Evolutionary conservation across 2,113 vertebrate genomes (phyloP).

Genomic region (Rhipidura dahli): DNA sequence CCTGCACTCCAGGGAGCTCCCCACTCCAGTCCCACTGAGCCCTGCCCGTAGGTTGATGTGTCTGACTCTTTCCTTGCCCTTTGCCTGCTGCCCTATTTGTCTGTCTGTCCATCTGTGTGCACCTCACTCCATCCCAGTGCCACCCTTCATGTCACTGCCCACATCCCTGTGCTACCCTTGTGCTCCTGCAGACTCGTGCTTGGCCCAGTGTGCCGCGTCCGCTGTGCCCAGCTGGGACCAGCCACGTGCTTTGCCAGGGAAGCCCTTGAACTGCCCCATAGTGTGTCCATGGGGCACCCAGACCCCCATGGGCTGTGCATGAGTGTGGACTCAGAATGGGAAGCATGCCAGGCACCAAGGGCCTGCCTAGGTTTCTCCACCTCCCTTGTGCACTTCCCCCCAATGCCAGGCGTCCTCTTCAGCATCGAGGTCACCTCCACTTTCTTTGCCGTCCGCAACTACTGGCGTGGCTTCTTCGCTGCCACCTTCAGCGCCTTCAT

Average conservation of each 20-base stretch:
- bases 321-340: background rate
- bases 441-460: slow-evolving; percentile 96
- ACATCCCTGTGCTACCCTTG: background rate
- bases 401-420: slow-evolving; percentile 87
- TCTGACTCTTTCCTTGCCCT: slow-evolving; percentile 28
- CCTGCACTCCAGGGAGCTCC: slow-evolving; percentile 32
- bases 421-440: slow-evolving; percentile 98
- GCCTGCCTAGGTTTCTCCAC: background rate
- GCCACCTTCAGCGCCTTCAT: slow-evolving; percentile 98
- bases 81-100: background rate
- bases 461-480: slow-evolving; percentile 98
- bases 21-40: background rate
- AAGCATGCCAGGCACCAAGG: background rate
- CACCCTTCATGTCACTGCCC: fast-evolving
- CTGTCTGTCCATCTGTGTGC: background rate
- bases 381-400: background rate
- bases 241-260: background rate
- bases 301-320: background rate
- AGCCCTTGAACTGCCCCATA: fast-evolving
- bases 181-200: fast-evolving
- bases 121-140: background rate
- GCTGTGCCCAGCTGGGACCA: fast-evolving
- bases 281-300: background rate
- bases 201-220: background rate
- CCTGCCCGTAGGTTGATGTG: slow-evolving; percentile 45